Evolutionary conservation across 2,797 vertebrate species (phyloP).

Genomic region (Artibeus lituratus): DNA sequence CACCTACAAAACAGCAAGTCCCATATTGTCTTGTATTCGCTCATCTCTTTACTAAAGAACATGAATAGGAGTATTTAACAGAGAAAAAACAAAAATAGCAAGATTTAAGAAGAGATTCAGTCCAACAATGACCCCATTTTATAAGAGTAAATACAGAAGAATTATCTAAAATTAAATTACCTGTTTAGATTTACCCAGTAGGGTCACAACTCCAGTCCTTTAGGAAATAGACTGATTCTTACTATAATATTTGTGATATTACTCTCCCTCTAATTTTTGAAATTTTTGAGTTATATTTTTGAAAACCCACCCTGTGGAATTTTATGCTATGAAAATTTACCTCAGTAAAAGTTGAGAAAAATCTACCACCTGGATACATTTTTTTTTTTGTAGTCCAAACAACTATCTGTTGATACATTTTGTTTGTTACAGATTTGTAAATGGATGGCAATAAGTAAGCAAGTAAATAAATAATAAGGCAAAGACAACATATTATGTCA

Average conservation of each 20-base stretch:
- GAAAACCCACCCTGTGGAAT: neutral
- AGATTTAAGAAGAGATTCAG: constrained; percentile 12
- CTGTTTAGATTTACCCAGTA: neutral
- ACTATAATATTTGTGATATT: neutral
- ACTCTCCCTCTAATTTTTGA: neutral
- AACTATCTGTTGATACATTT: neutral
- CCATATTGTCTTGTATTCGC: neutral
- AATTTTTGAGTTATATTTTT: too few relatives aligned
- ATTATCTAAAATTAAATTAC: constrained; percentile 7
- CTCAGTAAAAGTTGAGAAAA: constrained; percentile 22
- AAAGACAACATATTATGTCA: neutral
- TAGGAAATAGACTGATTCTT: neutral
- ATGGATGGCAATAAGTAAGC: neutral
- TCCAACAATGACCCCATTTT: neutral
- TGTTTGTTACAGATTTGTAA: constrained; percentile 10
- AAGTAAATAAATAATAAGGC: neutral
- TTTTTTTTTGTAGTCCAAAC: neutral
- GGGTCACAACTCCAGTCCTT: neutral
- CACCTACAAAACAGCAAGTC: neutral
- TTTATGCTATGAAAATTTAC: constrained; percentile 31
- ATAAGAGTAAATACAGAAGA: neutral
- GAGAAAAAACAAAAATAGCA: neutral
- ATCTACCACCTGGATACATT: neutral
- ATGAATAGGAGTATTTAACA: neutral
- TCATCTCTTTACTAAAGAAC: neutral